Evolutionary conservation across 2,797 vertebrate genomes (phyloP).

Genomic region (Melanotaenia trifasciata): DNA sequence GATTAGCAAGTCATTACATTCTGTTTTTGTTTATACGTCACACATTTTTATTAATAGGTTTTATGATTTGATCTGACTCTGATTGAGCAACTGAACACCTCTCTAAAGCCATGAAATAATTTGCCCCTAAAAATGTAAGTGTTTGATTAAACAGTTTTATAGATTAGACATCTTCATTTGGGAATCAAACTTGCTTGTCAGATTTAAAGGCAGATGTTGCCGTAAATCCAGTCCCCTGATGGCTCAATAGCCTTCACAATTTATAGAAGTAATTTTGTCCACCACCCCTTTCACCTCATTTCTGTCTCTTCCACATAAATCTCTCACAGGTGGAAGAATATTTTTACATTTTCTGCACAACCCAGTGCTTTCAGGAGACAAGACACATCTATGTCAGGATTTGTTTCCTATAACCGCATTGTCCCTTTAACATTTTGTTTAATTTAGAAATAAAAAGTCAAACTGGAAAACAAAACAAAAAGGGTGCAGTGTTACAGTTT

Average conservation of each 20-base stretch:
- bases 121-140: conserved; percentile 29
- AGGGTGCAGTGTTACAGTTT: no score
- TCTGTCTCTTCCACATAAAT: conserved; percentile 25
- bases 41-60: not conserved
- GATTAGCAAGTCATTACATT: not conserved
- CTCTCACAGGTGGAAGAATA: not conserved
- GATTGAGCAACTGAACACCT: conserved; percentile 1
- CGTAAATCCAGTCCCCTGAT: conserved; percentile 24
- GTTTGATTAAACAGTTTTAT: conserved; percentile 30
- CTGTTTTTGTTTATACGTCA: not conserved
- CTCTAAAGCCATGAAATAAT: not conserved
- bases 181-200: conserved; percentile 26
- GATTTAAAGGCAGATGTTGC: conserved; percentile 29
- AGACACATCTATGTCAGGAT: conserved; percentile 9
- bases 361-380: conserved; percentile 1
- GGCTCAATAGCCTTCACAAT: not conserved
- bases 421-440: not conserved
- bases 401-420: conserved; percentile 3
- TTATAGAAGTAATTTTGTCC: conserved; percentile 28
- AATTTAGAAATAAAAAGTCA: no score
- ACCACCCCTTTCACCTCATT: conserved; percentile 31
- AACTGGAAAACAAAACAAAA: no score
- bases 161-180: conserved; percentile 22
- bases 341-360: conserved; percentile 9
- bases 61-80: not conserved